Base-by-base conservation (phyloP, 2,888 invertebrate species). In the Brenthis daphne region DNA sequence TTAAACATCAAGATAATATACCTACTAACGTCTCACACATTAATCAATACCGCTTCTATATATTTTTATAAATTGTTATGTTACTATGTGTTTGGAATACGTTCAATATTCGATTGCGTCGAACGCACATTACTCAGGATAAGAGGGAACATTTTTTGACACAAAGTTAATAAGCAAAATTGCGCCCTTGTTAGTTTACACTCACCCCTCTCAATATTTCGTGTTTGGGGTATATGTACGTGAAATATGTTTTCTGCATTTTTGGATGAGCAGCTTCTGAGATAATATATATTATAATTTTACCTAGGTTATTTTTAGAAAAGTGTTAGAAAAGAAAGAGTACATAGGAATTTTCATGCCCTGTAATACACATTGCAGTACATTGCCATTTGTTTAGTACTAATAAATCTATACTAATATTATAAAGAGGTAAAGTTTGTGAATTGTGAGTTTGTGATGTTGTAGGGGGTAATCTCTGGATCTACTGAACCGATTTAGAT, bases 161-260 rank as follows among this genome's bases (percentile, higher is more conserved):
- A 82, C 86, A 81, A 80, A 85, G 87, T 89, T 90, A 90, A 90
- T 91, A 89, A 89, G 85, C 84, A 60, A 83, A 80, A 77, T 83
- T 83, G 82, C 89, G 83, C 90, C 89, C 90, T 84, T 87, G 88
- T 89, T 90, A 86, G 86, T 88, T 85, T 82, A 84, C 87, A 85
- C 87, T 81, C 81, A 82, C 86, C 88, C 88, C 79, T 78, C 72
- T 72, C 77, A 81, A 79, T 80, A 78, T 79, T 80, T 80, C 81
- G 64, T 61, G 58, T 58, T 61, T 61, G 65, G 64, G 64, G 67
- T 73, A 74, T 67, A 73, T 71, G 84, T 65, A 16, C 29, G 53
- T 65, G 48, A 29, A 50, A 64, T 48, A 50, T 50, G 16, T 11
- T 24, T 64, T 47, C 37, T 43, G 37, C 37, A 43, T 43, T 24